Percentiles rank a stretch among this genome's conserved stretches.
These are phyloP conservation scores for Paratilapia polleni DNA, from an alignment of 2,113 vertebrate species.

Conservation along the genomic window DNA sequence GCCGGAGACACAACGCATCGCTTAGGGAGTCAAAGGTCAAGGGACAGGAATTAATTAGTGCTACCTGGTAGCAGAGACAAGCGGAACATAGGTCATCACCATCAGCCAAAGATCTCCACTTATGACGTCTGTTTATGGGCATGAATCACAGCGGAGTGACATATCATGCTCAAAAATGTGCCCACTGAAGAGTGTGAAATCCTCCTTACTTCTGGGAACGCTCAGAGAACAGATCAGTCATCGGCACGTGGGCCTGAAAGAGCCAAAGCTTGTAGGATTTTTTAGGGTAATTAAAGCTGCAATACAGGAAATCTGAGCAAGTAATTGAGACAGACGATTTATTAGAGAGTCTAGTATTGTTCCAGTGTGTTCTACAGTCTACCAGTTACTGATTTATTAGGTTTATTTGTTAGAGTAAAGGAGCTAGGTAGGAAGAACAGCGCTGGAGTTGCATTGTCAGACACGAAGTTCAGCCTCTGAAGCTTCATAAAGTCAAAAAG, in stretches of 20 bases:
- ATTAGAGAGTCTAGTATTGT: neutral
- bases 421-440: neutral
- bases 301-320: neutral
- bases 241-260: neutral
- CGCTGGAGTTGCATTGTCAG: neutral
- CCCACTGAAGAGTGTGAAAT: slow-evolving; percentile 2
- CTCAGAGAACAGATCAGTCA: neutral
- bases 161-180: neutral
- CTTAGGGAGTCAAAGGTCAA: slow-evolving; percentile 41
- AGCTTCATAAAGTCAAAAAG: neutral
- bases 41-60: slow-evolving; percentile 32
- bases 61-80: slow-evolving; percentile 12
- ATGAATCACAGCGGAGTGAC: slow-evolving; percentile 53
- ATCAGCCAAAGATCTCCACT: slow-evolving; percentile 23
- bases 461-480: neutral
- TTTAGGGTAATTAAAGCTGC: neutral
- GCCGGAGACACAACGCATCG: slow-evolving; percentile 1
- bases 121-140: slow-evolving; percentile 40
- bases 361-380: neutral
- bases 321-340: neutral
- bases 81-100: neutral
- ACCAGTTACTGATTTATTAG: neutral
- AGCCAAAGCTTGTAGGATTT: neutral
- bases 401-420: neutral
- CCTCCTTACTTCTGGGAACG: slow-evolving; percentile 11